Percentiles rank a stretch among this genome's conserved stretches.
Evolutionary conservation across 2,113 vertebrate species (phyloP).

Genomic region (Entomyzon cyanotis): DNA sequence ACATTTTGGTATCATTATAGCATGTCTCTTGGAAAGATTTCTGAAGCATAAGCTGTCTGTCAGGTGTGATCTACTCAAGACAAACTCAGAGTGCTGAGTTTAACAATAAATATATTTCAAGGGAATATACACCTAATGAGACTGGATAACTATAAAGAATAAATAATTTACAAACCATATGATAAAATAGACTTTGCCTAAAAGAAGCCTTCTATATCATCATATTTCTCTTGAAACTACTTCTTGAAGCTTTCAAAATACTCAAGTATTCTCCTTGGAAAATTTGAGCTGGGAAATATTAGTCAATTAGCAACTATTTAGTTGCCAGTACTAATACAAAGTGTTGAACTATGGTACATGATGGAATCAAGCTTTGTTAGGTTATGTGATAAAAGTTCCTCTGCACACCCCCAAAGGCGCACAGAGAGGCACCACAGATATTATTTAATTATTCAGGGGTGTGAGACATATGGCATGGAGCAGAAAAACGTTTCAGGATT

Average conservation of each 20-base stretch:
- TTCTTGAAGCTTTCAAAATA: background rate
- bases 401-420: background rate
- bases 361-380: background rate
- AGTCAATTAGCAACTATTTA: background rate
- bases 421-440: background rate
- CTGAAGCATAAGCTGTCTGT: slow-evolving; percentile 49
- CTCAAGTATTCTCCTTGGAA: background rate
- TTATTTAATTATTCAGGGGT: background rate
- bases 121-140: slow-evolving; percentile 34
- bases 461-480: background rate
- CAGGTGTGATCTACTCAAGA: slow-evolving; percentile 58
- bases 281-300: background rate
- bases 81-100: slow-evolving; percentile 37
- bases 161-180: slow-evolving; percentile 10
- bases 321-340: background rate
- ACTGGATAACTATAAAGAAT: background rate
- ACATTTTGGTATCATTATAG: background rate
- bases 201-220: background rate
- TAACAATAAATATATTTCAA: slow-evolving; percentile 50
- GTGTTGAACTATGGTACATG: background rate
- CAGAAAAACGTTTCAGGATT: background rate
- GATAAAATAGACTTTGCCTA: slow-evolving; percentile 27
- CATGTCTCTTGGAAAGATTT: slow-evolving; percentile 41
- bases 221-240: background rate
- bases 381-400: background rate